Conservation (phyloP, 2,797 vertebrate species). For the Brotogeris chrysoptera region DNA sequence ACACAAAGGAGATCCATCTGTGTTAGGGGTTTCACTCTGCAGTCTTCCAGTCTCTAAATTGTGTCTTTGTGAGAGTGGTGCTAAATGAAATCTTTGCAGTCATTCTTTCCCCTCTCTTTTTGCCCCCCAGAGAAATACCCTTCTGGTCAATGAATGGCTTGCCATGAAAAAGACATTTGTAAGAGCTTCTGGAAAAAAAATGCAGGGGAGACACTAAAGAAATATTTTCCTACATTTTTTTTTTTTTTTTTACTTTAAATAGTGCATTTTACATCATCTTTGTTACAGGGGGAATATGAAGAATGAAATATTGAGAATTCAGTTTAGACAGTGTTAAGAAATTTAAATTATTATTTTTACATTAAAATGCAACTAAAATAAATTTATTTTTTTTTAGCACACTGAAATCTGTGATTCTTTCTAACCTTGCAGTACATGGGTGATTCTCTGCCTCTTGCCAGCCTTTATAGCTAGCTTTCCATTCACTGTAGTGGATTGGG, state of each 20-base stretch:
- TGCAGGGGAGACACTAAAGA: not conserved
- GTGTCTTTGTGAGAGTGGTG: not conserved
- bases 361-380: not conserved
- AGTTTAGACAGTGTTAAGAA: not conserved
- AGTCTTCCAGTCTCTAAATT: not conserved
- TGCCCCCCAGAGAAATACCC: fast-evolving
- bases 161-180: not conserved
- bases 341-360: not conserved
- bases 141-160: not conserved
- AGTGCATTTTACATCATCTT: not conserved
- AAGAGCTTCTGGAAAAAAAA: not conserved
- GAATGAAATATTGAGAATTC: not conserved
- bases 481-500: not conserved
- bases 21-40: not conserved
- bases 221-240: not conserved
- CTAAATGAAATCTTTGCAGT: not conserved
- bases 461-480: not conserved
- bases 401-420: not conserved
- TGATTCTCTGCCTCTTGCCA: not conserved
- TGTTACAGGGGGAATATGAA: not conserved
- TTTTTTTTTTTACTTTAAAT: not conserved
- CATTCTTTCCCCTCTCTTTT: not conserved
- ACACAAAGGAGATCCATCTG: not conserved
- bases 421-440: not conserved
- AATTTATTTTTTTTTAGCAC: not conserved